Evolutionary conservation across 2,888 invertebrate genomes (phyloP).

Genomic region (Hemithea aestivaria): DNA sequence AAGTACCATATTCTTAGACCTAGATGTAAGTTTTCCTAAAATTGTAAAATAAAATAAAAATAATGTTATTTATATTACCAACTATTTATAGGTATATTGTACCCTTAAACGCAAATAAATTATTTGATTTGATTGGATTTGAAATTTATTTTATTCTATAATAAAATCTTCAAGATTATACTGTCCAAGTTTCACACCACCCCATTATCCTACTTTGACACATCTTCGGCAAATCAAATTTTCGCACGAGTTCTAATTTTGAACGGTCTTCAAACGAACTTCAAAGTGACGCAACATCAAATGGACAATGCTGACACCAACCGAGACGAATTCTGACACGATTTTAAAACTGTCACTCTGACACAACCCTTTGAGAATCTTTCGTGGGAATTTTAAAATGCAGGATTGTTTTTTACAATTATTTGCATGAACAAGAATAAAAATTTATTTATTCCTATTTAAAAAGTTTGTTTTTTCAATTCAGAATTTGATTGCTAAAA

Average conservation of each 20-base stretch:
- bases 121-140: too few relatives aligned
- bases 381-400: constrained; percentile 49
- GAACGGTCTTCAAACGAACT: constrained; percentile 65
- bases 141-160: too few relatives aligned
- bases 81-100: too few relatives aligned
- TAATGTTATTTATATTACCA: too few relatives aligned
- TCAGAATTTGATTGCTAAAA: too few relatives aligned
- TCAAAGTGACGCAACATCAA: constrained; percentile 64
- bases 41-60: too few relatives aligned
- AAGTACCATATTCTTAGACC: too few relatives aligned
- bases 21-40: too few relatives aligned
- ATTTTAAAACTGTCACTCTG: constrained; percentile 68
- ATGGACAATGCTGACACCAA: constrained; percentile 48
- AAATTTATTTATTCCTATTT: not conserved
- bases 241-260: constrained; percentile 69
- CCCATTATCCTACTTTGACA: constrained; percentile 16
- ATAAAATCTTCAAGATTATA: too few relatives aligned
- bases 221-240: constrained; percentile 25
- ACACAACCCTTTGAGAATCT: constrained; percentile 56
- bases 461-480: too few relatives aligned
- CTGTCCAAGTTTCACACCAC: constrained; percentile 17
- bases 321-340: constrained; percentile 61
- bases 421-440: not conserved
- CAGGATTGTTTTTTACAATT: not conserved
- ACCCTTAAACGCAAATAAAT: too few relatives aligned